Evolutionary conservation across 2,797 vertebrate genomes (phyloP).

Genomic region (Neomorphus geoffroyi): DNA sequence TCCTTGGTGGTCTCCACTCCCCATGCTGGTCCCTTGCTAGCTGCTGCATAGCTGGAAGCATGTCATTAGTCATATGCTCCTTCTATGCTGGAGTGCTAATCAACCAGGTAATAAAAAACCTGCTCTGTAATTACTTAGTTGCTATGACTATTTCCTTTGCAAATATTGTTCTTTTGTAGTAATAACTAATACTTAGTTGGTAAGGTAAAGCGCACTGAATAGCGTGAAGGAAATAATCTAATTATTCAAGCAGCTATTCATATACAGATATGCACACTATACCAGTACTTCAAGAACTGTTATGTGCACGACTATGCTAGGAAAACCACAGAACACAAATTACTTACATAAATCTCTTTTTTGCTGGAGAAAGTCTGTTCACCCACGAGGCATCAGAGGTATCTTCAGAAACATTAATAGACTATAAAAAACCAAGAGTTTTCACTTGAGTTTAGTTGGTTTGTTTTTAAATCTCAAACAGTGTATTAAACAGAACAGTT

Average conservation of each 20-base stretch:
- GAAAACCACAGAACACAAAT: background rate
- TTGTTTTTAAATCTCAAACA: background rate
- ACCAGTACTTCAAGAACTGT: background rate
- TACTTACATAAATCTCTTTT: constrained; percentile 83
- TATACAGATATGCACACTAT: background rate
- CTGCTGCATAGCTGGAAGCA: background rate
- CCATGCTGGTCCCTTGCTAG: background rate
- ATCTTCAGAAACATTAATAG: constrained; percentile 69
- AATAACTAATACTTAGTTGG: background rate
- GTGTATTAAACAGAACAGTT: background rate
- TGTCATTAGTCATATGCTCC: background rate
- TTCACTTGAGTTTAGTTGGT: background rate
- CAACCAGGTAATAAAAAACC: background rate
- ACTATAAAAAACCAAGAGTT: constrained; percentile 42
- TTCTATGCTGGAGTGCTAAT: background rate
- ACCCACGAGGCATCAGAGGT: constrained; percentile 81
- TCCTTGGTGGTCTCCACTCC: background rate
- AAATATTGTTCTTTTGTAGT: background rate
- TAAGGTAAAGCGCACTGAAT: background rate
- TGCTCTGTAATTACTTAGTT: background rate
- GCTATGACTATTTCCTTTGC: background rate
- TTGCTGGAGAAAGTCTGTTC: constrained; percentile 74
- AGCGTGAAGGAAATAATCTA: background rate
- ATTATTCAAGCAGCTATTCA: background rate
- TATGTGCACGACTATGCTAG: background rate